phyloP scores from a whole-genome alignment of 1,140 invertebrate genomes.

The Cylas formicarius region DNA sequence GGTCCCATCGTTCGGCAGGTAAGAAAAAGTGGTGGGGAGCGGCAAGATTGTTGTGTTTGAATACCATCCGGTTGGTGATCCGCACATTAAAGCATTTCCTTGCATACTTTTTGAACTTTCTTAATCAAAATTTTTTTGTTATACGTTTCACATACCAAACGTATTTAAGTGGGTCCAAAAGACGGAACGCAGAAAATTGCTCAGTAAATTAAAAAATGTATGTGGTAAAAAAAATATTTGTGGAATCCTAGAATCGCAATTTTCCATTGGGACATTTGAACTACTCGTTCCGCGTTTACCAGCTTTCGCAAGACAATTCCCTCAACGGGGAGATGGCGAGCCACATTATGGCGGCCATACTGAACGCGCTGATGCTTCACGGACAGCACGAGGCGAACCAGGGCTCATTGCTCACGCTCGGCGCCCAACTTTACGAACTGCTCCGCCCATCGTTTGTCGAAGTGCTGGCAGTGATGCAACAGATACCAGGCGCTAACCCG shows the following conservation, averaged over 20 bases:
- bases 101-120: no score
- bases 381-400: conserved; percentile 82
- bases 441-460: conserved; percentile 67
- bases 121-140: no score
- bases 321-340: conserved; percentile 57
- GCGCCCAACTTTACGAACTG: conserved; percentile 72
- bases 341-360: conserved; percentile 62
- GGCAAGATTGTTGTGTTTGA: not conserved
- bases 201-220: no score
- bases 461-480: conserved; percentile 56
- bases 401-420: conserved; percentile 59
- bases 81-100: no score
- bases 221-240: no score
- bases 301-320: conserved; percentile 50
- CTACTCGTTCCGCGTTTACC: not conserved
- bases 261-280: conserved; percentile 2
- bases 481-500: conserved; percentile 69
- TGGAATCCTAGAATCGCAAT: no score
- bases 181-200: no score
- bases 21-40: not conserved
- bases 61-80: no score
- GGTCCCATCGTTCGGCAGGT: conserved; percentile 40
- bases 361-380: conserved; percentile 68
- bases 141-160: no score
- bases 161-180: no score